A percentile compares a stretch with the other conserved stretches of the same genome.
Conservation (phyloP, 1,140 invertebrate genomes). For the Acyrthosiphon pisum region DNA sequence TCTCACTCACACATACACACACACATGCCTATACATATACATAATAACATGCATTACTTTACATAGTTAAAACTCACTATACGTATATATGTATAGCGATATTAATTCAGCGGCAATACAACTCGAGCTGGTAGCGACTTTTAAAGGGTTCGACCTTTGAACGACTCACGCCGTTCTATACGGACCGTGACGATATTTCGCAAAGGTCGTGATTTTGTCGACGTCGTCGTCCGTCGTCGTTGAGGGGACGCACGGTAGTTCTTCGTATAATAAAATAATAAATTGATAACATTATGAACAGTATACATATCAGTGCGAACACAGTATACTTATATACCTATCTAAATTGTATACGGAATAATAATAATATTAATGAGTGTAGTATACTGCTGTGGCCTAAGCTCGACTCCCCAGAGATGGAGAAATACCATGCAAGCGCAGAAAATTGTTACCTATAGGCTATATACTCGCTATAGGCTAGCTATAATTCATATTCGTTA, state of each 20-base stretch:
- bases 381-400: not conserved
- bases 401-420: not conserved
- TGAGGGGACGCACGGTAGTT: not conserved
- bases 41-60: not conserved
- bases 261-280: not conserved
- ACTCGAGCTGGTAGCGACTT: constrained; percentile 31
- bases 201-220: constrained; percentile 49
- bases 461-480: too few relatives aligned
- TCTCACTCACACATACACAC: not conserved
- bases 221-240: not conserved
- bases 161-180: constrained; percentile 13
- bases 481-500: not conserved
- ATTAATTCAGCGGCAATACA: not conserved
- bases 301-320: not conserved
- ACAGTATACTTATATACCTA: not conserved
- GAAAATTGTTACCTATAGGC: not conserved
- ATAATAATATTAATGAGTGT: not conserved
- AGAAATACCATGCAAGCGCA: not conserved
- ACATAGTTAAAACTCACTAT: not conserved
- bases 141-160: constrained; percentile 54
- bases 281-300: not conserved
- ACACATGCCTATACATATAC: not conserved
- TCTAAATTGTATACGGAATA: not conserved
- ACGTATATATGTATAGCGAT: too few relatives aligned
- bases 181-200: constrained; percentile 50